Evolutionary conservation across 2,797 vertebrate genomes (phyloP), one percentile per base, ranked within the genome.

Genomic region (Muscicapa comitata): DNA sequence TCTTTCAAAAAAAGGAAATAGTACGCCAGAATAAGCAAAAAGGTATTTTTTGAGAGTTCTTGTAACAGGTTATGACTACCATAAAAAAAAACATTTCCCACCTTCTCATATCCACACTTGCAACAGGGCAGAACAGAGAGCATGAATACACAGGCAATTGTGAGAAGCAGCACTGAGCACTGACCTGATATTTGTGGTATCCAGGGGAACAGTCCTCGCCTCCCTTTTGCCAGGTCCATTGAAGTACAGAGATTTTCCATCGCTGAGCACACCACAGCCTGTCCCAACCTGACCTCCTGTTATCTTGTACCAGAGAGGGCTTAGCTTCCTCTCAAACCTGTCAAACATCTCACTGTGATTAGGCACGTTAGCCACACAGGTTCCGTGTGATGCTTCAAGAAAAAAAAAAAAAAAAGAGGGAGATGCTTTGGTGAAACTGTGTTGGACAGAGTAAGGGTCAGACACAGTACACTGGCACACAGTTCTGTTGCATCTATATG

Each of bases 281-380:
- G 98, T 98, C 90, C 99, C 99, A 47, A 99, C 98, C 94, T 99
- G 98, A 62, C 99, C 99, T 51, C 99, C 99, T 16, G 98, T 98
- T 77, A 99, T 98, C 96, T 98, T 98, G 97, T 99, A 98, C 99
- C 99, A 99, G 74, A 99, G 99, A 12, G 99, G 98, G 94, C 98
- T 99, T 81, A 99, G 98, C 96, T 99, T 99, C 72, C 98, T 99
- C 97, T 99, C 99, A 96, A 99, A 99, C 82, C 99, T 98, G 97
- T 99, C 99, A 6, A 98, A 98, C 97, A 99, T 98, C 98, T 99
- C 99, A 62, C 98, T 98, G 95, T 99, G 98, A 93, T 98, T 98
- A 77, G 99, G 98, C 62, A 98, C 97, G 31, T 98, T 98, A 15
- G 99, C 98, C 51, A 99, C 99, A 96, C 99, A 99, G 91, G 99